Percentiles rank a stretch among this genome's conserved stretches.
Conservation (phyloP, 2,113 vertebrate species). For the Cettia cetti region DNA sequence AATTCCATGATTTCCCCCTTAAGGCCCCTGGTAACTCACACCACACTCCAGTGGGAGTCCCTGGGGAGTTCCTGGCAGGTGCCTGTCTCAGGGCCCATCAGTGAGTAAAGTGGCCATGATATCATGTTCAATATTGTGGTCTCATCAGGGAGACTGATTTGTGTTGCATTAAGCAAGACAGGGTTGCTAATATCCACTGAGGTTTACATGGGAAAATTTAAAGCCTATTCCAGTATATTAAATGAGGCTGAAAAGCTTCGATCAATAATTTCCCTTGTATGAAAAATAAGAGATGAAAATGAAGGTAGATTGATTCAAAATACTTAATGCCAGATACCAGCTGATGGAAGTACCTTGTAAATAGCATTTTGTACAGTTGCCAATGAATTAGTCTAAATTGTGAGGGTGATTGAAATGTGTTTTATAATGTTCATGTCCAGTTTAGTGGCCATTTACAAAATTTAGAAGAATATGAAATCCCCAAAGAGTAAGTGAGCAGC, state of each 20-base stretch:
- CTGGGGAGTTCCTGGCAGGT: not conserved
- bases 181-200: slow-evolving; percentile 19
- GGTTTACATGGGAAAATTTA: slow-evolving; percentile 58
- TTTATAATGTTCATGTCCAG: slow-evolving; percentile 52
- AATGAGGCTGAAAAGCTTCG: slow-evolving; percentile 63
- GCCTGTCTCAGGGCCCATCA: not conserved
- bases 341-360: slow-evolving; percentile 60
- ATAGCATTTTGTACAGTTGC: slow-evolving; percentile 55
- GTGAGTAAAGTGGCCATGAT: not conserved
- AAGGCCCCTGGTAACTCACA: not conserved
- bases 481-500: slow-evolving; percentile 13
- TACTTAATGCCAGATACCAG: slow-evolving; percentile 50
- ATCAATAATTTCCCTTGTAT: slow-evolving; percentile 70
- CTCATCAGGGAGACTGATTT: slow-evolving; percentile 8
- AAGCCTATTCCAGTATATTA: slow-evolving; percentile 64
- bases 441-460: slow-evolving; percentile 60
- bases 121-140: not conserved
- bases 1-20: not conserved
- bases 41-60: not conserved
- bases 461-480: slow-evolving; percentile 43
- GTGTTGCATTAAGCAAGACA: slow-evolving; percentile 22
- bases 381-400: slow-evolving; percentile 56
- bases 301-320: slow-evolving; percentile 69
- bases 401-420: slow-evolving; percentile 57
- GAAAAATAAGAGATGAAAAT: slow-evolving; percentile 70